Conservation (phyloP, 2,797 vertebrate species). For the Tangara arthus region DNA sequence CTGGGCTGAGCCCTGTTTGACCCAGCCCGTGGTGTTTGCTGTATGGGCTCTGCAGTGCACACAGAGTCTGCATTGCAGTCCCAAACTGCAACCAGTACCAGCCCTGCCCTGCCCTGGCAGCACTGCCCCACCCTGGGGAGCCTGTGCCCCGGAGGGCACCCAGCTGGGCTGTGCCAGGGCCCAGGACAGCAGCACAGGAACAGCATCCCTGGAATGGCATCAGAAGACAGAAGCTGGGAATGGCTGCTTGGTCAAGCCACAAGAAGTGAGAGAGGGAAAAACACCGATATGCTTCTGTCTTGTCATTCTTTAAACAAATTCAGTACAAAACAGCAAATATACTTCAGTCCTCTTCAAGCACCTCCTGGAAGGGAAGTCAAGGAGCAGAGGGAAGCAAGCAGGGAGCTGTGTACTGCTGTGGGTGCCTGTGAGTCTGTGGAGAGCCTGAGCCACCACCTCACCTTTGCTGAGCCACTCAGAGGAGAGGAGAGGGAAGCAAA, state of each 20-base stretch:
- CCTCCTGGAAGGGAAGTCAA: not conserved
- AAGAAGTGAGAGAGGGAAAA: not conserved
- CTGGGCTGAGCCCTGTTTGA: not conserved
- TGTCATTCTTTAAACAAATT: not conserved
- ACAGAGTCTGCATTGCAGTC: slow-evolving; percentile 55
- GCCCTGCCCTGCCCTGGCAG: slow-evolving; percentile 11
- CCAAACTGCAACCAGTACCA: slow-evolving; percentile 31
- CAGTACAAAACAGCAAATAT: not conserved
- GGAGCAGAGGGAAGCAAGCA: not conserved
- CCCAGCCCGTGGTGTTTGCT: not conserved
- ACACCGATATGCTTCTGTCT: not conserved
- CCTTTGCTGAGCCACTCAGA: not conserved
- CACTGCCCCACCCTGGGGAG: not conserved
- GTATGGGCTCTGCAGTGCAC: slow-evolving; percentile 31
- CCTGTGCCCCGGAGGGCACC: not conserved
- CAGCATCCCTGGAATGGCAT: accelerated
- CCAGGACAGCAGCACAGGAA: not conserved
- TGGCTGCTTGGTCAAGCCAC: not conserved
- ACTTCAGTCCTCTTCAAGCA: not conserved
- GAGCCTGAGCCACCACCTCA: not conserved
- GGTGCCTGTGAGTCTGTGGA: not conserved
- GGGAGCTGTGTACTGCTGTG: not conserved
- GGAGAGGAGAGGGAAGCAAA: not conserved
- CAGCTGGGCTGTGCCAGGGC: not conserved
- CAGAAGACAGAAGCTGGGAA: not conserved